Percentiles rank a stretch among this genome's conserved stretches.
Evolutionary conservation across 2,888 invertebrate genomes (phyloP).

Genomic region (Corythucha ciliata): DNA sequence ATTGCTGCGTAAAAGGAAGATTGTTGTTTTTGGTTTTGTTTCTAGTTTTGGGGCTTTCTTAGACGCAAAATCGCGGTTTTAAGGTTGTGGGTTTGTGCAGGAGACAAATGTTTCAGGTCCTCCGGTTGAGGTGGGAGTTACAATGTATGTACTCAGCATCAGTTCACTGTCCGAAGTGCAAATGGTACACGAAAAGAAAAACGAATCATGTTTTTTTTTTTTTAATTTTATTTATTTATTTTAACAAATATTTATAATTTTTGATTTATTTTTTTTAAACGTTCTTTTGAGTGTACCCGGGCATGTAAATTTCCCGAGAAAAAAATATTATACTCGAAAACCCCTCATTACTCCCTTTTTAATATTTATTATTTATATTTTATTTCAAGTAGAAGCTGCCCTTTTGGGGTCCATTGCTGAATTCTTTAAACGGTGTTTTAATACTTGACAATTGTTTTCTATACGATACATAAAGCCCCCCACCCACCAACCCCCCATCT

Average conservation of each 20-base stretch:
- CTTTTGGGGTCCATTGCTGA: conserved; percentile 28
- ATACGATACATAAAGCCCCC: no score
- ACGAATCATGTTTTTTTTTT: conserved; percentile 10
- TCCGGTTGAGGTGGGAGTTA: conserved; percentile 50
- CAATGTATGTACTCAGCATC: conserved; percentile 52
- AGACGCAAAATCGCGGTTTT: no score
- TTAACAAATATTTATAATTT: conserved; percentile 6
- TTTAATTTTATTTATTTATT: no score
- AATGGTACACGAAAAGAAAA: conserved; percentile 44
- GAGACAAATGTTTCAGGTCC: conserved; percentile 42
- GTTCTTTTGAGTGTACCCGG: conserved; percentile 23
- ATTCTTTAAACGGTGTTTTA: conserved; percentile 13
- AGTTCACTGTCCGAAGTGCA: conserved; percentile 52
- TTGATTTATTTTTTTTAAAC: conserved; percentile 18
- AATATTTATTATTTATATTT: no score
- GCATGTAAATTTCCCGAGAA: conserved; percentile 23
- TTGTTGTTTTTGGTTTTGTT: no score
- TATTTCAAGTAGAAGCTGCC: conserved; percentile 25
- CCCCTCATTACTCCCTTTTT: neutral
- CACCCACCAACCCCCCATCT: no score
- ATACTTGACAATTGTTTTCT: neutral
- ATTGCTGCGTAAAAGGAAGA: no score
- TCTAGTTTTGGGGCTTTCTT: no score
- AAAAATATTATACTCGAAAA: neutral
- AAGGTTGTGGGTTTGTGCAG: conserved; percentile 25